Conservation (phyloP, 2,888 invertebrate species). For the Andrena dorsata region DNA sequence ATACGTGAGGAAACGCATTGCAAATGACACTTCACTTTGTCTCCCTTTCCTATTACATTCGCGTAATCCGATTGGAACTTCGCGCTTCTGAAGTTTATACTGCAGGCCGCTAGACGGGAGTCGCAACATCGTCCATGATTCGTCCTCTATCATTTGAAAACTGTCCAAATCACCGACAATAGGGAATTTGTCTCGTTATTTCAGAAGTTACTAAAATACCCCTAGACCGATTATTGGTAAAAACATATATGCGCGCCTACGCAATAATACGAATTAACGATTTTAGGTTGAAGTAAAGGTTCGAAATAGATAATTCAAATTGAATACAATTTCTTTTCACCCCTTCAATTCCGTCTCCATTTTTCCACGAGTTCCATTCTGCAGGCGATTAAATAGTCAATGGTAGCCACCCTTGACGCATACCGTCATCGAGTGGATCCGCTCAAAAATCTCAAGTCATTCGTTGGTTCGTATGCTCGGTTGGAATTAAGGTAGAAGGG, state of each 20-base stretch:
- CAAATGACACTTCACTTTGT: too few relatives aligned
- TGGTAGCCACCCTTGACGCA: constrained; percentile 47
- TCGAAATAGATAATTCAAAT: not conserved
- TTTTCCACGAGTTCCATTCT: constrained; percentile 19
- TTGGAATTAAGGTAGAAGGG: constrained; percentile 36
- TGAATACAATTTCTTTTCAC: not conserved
- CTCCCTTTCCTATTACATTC: too few relatives aligned
- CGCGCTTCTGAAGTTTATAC: too few relatives aligned
- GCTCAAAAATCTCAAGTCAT: constrained; percentile 81
- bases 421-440: constrained; percentile 23
- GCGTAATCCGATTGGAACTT: too few relatives aligned
- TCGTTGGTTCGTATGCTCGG: constrained; percentile 58
- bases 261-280: not conserved
- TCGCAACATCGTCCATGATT: too few relatives aligned
- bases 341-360: not conserved
- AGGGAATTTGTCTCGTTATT: constrained; percentile 23
- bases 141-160: not conserved
- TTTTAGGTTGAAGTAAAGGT: not conserved
- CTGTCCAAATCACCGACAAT: too few relatives aligned
- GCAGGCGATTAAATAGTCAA: constrained; percentile 30
- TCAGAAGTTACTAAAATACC: not conserved
- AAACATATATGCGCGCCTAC: not conserved
- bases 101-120: too few relatives aligned
- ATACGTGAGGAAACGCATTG: too few relatives aligned
- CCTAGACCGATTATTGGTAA: not conserved